Conservation (phyloP, 2,888 invertebrate species). For the Erebia aethiops region DNA sequence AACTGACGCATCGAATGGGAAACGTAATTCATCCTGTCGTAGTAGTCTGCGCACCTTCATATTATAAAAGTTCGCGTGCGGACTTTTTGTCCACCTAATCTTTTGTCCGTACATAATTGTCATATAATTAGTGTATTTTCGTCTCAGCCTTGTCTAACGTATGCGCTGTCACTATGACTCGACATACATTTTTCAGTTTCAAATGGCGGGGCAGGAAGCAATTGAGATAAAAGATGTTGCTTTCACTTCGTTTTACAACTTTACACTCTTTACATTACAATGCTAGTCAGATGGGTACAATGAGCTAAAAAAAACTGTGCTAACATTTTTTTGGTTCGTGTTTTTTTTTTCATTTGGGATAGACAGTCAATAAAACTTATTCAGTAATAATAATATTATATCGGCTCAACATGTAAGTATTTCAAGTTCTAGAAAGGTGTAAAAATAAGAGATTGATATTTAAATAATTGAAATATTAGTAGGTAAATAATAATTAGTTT, state of each 20-base stretch:
- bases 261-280: conserved; percentile 25
- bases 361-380: not conserved
- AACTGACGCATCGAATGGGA: too few relatives aligned
- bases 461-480: too few relatives aligned
- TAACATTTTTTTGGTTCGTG: not conserved
- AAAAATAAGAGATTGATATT: too few relatives aligned
- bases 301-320: conserved; percentile 8
- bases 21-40: too few relatives aligned
- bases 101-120: conserved; percentile 6
- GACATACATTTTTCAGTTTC: conserved; percentile 29
- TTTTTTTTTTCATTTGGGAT: not conserved
- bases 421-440: too few relatives aligned
- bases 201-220: conserved; percentile 29
- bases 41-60: too few relatives aligned
- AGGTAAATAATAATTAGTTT: too few relatives aligned
- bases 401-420: too few relatives aligned
- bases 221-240: conserved; percentile 36
- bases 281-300: conserved; percentile 8
- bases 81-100: too few relatives aligned
- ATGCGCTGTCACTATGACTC: conserved; percentile 7
- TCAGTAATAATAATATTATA: too few relatives aligned
- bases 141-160: conserved; percentile 19
- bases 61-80: too few relatives aligned
- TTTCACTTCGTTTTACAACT: conserved; percentile 34
- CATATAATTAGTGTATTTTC: too few relatives aligned